These are phyloP conservation scores for Temnothorax nylanderi DNA, from an alignment of 1,140 invertebrate genomes.

Conservation along the genomic window DNA sequence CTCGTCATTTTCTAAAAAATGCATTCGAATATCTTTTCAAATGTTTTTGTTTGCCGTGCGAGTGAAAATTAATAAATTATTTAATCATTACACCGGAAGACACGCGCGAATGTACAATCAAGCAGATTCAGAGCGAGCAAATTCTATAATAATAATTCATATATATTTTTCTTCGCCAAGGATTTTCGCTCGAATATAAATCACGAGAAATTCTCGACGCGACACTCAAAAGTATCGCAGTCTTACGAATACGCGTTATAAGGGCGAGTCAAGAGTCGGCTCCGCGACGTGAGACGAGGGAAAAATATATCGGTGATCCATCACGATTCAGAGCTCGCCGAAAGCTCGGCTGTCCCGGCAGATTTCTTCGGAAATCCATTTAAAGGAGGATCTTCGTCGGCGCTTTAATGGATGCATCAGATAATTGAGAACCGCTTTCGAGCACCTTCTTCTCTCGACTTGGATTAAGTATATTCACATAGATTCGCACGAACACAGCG, in stretches of 20 bases:
- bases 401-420: conserved; percentile 49
- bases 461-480: conserved; percentile 73
- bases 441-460: conserved; percentile 56
- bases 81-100: background rate
- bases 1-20: background rate
- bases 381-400: conserved; percentile 58
- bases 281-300: background rate
- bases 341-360: conserved; percentile 21
- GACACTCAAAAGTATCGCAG: background rate
- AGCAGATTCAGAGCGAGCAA: background rate
- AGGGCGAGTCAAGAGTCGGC: background rate
- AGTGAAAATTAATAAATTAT: background rate
- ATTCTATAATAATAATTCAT: background rate
- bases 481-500: conserved; percentile 52
- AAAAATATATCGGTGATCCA: background rate
- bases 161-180: conserved; percentile 7
- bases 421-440: conserved; percentile 70
- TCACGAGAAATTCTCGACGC: background rate
- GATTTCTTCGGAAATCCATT: conserved; percentile 66
- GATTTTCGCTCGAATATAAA: conserved; percentile 24
- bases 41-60: background rate
- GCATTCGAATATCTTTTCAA: background rate
- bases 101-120: background rate
- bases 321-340: conserved; percentile 16
- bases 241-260: conserved; percentile 11